phyloP scores from a whole-genome alignment of 2,797 vertebrate genomes.

The Thunnus albacares region DNA sequence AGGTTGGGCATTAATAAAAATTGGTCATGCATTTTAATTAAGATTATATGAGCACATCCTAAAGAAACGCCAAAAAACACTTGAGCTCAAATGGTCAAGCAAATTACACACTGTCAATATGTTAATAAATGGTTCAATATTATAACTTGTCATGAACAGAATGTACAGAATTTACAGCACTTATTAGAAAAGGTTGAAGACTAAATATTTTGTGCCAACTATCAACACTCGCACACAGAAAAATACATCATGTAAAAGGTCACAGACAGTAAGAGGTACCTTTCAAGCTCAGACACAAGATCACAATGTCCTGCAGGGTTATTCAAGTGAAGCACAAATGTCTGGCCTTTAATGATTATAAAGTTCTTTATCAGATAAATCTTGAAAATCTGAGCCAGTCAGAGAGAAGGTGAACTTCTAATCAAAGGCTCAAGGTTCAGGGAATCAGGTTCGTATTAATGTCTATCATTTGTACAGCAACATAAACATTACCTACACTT shows the following conservation, averaged over 20 bases:
- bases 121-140: background rate
- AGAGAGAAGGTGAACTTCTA: background rate
- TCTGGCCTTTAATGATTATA: constrained; percentile 8
- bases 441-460: background rate
- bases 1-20: constrained; percentile 18
- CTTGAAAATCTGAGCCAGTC: background rate
- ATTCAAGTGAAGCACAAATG: background rate
- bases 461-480: background rate
- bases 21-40: constrained; percentile 33
- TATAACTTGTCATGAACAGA: background rate
- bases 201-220: too few relatives aligned
- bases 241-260: too few relatives aligned
- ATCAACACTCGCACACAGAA: too few relatives aligned
- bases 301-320: background rate
- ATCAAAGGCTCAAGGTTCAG: background rate
- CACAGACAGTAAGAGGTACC: too few relatives aligned
- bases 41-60: constrained; percentile 28
- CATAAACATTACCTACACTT: background rate
- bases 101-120: constrained; percentile 36
- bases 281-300: background rate
- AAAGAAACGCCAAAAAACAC: constrained; percentile 17
- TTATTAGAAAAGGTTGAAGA: too few relatives aligned
- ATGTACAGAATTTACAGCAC: background rate
- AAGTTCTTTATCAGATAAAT: background rate
- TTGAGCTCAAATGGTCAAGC: constrained; percentile 22